Evolutionary conservation across 2,113 vertebrate species (phyloP).

Genomic region (Passer domesticus): DNA sequence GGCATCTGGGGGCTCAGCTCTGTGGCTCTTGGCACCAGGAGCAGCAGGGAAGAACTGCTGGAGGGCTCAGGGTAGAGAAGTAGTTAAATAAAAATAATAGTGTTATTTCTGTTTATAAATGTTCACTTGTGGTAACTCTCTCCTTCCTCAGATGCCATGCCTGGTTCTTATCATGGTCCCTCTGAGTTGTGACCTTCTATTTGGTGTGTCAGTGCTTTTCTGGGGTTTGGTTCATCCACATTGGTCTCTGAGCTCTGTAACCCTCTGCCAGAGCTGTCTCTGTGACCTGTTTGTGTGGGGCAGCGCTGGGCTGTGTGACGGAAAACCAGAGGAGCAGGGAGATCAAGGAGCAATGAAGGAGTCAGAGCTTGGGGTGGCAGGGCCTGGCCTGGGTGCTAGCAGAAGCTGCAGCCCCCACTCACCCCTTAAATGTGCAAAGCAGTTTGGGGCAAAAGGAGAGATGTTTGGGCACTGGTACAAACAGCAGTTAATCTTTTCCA

Average conservation of each 20-base stretch:
- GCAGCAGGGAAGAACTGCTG: neutral
- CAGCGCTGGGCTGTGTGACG: rapidly evolving
- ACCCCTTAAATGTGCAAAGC: neutral
- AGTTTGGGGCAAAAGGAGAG: neutral
- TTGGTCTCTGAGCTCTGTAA: neutral
- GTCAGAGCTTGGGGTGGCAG: neutral
- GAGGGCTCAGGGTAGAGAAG: neutral
- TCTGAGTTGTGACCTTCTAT: neutral
- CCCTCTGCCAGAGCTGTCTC: rapidly evolving
- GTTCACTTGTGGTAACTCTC: rapidly evolving
- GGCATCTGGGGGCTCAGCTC: neutral
- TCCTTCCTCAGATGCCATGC: neutral
- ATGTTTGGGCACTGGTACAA: neutral
- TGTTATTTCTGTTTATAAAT: neutral
- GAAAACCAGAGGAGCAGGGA: neutral
- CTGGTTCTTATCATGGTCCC: neutral
- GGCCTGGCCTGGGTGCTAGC: rapidly evolving
- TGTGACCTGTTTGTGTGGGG: neutral
- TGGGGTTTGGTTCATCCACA: neutral
- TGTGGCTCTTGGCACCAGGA: neutral
- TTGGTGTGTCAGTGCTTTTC: neutral
- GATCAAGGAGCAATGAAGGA: neutral
- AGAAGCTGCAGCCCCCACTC: neutral
- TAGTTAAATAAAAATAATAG: neutral
- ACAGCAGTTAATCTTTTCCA: neutral